Evolutionary conservation across 2,888 invertebrate genomes (phyloP).

Genomic region (Oscheius myriophilus): DNA sequence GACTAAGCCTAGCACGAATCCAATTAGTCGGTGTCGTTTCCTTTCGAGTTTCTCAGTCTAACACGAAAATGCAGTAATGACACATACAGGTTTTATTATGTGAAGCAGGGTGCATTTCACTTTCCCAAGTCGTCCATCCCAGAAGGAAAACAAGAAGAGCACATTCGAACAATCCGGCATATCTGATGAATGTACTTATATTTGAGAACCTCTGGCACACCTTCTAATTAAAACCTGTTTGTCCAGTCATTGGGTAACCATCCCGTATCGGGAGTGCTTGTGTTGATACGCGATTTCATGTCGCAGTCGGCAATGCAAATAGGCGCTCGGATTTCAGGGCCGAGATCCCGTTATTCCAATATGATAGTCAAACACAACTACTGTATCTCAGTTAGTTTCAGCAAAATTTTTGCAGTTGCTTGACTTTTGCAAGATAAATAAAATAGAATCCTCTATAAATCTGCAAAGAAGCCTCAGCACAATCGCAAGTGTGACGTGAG

Average conservation of each 20-base stretch:
- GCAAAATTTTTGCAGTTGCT: too few species aligned
- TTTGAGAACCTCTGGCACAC: not conserved
- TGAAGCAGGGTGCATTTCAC: not conserved
- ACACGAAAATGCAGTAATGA: not conserved
- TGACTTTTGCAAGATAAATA: too few species aligned
- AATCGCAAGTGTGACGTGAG: too few species aligned
- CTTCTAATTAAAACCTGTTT: not conserved
- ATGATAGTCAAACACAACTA: slow-evolving; percentile 22
- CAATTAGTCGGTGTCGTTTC: slow-evolving; percentile 22
- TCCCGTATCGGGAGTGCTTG: not conserved
- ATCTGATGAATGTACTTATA: not conserved
- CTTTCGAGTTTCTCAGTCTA: slow-evolving; percentile 11
- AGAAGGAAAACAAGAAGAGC: not conserved
- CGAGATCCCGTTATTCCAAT: slow-evolving; percentile 28
- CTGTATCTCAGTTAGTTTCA: too few species aligned
- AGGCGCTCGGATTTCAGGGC: slow-evolving; percentile 27
- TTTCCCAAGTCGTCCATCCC: not conserved
- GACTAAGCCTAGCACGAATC: slow-evolving; percentile 26
- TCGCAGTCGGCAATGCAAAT: slow-evolving; percentile 17
- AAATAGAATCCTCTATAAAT: too few species aligned
- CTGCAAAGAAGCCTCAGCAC: too few species aligned
- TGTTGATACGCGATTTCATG: slow-evolving; percentile 26
- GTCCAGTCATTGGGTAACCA: not conserved
- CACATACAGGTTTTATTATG: not conserved
- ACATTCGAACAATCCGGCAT: not conserved